Conservation (phyloP, 2,888 invertebrate species). For the Trachelus stipa region DNA sequence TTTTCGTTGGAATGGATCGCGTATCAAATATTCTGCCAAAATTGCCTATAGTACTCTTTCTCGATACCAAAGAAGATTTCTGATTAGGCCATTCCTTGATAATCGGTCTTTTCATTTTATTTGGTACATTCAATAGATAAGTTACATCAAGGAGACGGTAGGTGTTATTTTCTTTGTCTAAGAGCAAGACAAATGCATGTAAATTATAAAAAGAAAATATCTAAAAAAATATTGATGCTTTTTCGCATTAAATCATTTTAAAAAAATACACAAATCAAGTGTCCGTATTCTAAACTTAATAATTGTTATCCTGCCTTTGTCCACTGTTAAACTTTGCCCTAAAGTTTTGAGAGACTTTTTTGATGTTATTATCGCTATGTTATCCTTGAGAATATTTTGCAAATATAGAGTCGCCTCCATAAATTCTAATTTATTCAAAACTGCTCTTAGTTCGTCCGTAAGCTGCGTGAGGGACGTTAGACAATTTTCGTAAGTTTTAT, state of each 20-base stretch:
- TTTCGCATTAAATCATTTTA: no score
- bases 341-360: neutral
- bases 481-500: conserved; percentile 9
- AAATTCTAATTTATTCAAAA: conserved; percentile 22
- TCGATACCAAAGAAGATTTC: neutral
- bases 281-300: neutral
- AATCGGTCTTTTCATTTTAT: neutral
- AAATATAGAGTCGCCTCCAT: conserved; percentile 9
- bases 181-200: neutral
- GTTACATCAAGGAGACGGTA: neutral
- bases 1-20: neutral
- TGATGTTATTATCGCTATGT: neutral
- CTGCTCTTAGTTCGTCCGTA: conserved; percentile 16
- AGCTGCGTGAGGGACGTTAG: conserved; percentile 19
- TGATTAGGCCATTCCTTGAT: neutral
- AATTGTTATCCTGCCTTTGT: neutral
- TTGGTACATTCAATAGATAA: neutral
- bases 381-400: conserved; percentile 12
- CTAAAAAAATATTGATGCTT: neutral
- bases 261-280: no score
- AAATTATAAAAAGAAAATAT: neutral
- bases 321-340: neutral
- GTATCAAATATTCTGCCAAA: neutral
- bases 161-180: neutral
- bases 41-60: neutral